phyloP scores from a whole-genome alignment of 2,113 vertebrate species.

The Limnothrissa miodon region DNA sequence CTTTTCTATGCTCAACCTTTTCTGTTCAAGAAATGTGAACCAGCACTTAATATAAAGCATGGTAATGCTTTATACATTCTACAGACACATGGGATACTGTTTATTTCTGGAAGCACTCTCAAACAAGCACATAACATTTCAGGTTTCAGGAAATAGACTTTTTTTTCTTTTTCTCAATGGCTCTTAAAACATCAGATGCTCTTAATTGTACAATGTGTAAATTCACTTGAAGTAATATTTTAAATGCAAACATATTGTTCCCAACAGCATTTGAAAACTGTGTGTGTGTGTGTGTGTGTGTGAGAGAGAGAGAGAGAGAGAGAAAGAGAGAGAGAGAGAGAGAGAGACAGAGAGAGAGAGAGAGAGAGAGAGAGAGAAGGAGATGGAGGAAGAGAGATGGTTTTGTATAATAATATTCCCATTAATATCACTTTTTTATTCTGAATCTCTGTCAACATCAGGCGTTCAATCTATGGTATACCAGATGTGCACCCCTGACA shows the following conservation, averaged over 20 bases:
- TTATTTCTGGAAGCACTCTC: not conserved
- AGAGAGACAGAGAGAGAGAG: not conserved
- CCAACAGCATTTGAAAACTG: not conserved
- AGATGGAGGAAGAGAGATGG: not conserved
- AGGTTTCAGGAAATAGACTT: not conserved
- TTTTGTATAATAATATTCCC: not conserved
- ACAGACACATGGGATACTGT: too few relatives aligned
- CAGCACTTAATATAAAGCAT: not conserved
- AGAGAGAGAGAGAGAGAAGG: not conserved
- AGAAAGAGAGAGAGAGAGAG: not conserved
- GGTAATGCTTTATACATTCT: too few relatives aligned
- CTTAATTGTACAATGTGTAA: not conserved
- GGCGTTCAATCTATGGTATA: not conserved
- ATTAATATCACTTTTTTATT: not conserved
- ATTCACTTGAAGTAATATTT: not conserved
- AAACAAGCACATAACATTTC: not conserved
- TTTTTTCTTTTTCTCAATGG: not conserved
- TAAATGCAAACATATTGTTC: not conserved
- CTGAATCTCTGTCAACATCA: not conserved
- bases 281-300: not conserved
- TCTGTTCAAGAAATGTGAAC: not conserved
- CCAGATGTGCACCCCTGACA: not conserved
- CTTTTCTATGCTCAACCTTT: not conserved
- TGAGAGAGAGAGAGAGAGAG: not conserved
- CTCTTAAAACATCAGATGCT: not conserved